These are phyloP conservation scores for Crax fasciolata DNA, from an alignment of 2,797 vertebrate species.

Conservation along the genomic window DNA sequence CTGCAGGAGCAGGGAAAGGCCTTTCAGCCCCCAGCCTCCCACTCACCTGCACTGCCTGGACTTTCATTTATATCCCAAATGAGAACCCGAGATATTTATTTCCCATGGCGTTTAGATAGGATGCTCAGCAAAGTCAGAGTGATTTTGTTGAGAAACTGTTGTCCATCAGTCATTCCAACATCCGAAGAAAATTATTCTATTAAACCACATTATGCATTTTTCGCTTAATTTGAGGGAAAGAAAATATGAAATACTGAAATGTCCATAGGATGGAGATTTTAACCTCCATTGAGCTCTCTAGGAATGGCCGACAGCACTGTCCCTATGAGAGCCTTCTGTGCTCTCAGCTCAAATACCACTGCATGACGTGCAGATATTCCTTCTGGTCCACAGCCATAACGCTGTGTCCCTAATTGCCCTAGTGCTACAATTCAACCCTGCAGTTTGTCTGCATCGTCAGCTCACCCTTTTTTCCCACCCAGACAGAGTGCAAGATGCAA, in stretches of 20 bases:
- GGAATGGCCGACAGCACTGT: background rate
- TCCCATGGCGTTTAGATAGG: rapidly evolving
- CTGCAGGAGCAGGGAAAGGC: constrained; percentile 6
- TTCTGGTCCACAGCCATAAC: background rate
- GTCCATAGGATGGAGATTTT: background rate
- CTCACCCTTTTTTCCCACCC: background rate
- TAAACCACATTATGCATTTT: background rate
- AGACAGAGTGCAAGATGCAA: background rate
- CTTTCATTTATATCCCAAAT: rapidly evolving
- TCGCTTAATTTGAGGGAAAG: background rate
- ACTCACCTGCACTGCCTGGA: background rate
- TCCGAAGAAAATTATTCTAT: background rate
- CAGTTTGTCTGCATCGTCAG: background rate
- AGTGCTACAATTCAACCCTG: background rate
- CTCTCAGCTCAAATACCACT: background rate
- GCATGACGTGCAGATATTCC: background rate
- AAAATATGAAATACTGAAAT: background rate
- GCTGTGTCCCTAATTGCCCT: too few relatives aligned
- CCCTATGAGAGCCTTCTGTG: background rate
- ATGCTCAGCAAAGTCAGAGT: background rate
- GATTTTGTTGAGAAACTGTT: background rate
- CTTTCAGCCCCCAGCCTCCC: background rate
- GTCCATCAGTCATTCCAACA: background rate
- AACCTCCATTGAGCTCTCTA: background rate
- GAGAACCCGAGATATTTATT: background rate